Evolutionary conservation across 2,888 invertebrate species (phyloP).

Genomic region (Oxyteleia sp.): DNA sequence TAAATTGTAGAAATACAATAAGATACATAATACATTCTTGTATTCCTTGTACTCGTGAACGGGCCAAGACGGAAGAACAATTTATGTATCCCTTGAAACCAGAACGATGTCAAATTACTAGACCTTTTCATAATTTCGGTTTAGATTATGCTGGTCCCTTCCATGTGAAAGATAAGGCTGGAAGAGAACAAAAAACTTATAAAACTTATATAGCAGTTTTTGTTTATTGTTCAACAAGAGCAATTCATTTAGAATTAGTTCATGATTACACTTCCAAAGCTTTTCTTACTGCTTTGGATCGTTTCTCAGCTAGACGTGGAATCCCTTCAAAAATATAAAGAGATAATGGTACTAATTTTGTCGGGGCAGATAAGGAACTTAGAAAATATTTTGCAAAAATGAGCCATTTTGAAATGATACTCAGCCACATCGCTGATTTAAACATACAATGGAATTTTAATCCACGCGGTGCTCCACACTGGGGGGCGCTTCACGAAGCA

Average conservation of each 20-base stretch:
- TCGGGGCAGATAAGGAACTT: background rate
- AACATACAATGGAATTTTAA: too few relatives aligned
- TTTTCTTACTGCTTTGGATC: background rate
- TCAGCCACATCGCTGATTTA: too few relatives aligned
- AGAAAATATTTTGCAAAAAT: background rate
- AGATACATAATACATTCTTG: too few relatives aligned
- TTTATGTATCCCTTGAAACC: background rate
- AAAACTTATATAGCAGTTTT: background rate
- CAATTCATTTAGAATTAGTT: background rate
- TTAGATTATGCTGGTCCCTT: background rate
- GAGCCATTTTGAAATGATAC: too few relatives aligned
- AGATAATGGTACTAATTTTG: constrained; percentile 5
- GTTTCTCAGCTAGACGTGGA: background rate
- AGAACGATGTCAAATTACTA: too few relatives aligned
- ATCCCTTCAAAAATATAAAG: background rate
- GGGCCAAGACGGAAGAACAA: background rate
- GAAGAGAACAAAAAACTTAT: background rate
- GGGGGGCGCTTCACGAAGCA: too few relatives aligned
- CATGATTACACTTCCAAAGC: background rate
- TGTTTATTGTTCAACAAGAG: background rate
- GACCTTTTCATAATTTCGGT: background rate
- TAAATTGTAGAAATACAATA: too few relatives aligned
- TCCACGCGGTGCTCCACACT: too few relatives aligned
- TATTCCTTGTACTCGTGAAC: background rate
- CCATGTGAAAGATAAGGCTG: background rate